phyloP scores from a whole-genome alignment of 2,113 vertebrate genomes.

The Lampris megalopsis region DNA sequence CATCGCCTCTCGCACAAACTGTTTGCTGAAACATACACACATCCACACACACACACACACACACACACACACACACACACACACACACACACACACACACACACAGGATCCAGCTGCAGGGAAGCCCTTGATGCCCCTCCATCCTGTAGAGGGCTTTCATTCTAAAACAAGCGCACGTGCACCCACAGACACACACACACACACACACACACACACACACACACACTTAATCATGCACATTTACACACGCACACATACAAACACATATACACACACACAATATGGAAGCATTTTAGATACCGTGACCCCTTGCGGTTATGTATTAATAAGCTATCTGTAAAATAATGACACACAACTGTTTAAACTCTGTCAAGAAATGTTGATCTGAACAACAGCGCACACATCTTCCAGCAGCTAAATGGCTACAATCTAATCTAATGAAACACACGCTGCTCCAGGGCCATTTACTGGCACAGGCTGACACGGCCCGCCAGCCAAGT shows the following conservation, averaged over 20 bases:
- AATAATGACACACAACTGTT: background rate
- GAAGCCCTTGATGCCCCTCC: slow-evolving; percentile 64
- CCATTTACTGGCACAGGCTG: slow-evolving; percentile 40
- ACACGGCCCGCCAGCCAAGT: slow-evolving; percentile 29
- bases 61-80: slow-evolving; percentile 36
- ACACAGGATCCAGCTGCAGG: slow-evolving; percentile 83
- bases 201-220: slow-evolving; percentile 2
- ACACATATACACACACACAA: slow-evolving; percentile 16
- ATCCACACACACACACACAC: slow-evolving; percentile 28
- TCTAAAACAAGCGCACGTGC: slow-evolving; percentile 38
- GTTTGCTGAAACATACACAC: background rate
- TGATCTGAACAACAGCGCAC: background rate
- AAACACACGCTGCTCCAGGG: slow-evolving; percentile 19
- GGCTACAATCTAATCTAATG: slow-evolving; percentile 8
- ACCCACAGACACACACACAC: slow-evolving; percentile 20
- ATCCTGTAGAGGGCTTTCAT: slow-evolving; percentile 68
- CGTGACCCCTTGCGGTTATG: slow-evolving; percentile 15
- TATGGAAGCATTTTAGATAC: background rate
- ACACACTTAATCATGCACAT: too few species aligned
- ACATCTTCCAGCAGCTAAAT: background rate
- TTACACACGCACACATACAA: slow-evolving; percentile 31
- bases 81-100: slow-evolving; percentile 23
- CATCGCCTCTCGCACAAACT: slow-evolving; percentile 4
- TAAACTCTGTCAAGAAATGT: background rate
- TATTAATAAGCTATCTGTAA: slow-evolving; percentile 23